Evolutionary conservation across 2,113 vertebrate genomes (phyloP), one percentile per base, ranked within the genome.

Genomic region (Dasyprocta punctata): DNA sequence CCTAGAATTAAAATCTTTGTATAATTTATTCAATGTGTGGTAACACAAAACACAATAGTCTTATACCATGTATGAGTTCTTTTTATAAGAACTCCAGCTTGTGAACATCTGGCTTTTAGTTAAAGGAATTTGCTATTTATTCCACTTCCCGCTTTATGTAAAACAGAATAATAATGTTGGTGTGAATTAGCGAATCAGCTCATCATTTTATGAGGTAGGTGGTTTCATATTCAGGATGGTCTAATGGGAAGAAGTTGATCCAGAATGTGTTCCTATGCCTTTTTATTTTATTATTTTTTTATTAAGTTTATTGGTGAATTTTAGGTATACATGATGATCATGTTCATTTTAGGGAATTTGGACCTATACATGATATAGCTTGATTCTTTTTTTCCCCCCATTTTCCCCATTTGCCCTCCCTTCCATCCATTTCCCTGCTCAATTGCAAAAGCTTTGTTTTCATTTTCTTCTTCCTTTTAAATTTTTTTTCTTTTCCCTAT

Each of bases 41-140:
- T 47, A 75, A 19, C 71, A 47, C 22, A 86, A 78, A 80, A 49
- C n/a, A 56, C n/a, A 89, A 1, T 58, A 63, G 49, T 84, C 14
- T 71, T 97, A 26, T 2, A 24, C 56, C 22, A 33, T 36, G 9
- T 81, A 73, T 91, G 84, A 54, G 49, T 86, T 97, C 44, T 95
- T 93, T 81, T 89, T 49, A 13, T 56, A 94, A 83, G 52, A 86
- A 65, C 52, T 60, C 9, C 47, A 92, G 52, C 36, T 92, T 9
- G 7, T 88, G 49, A 63, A 33, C 33, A 44, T 78, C 58, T 63
- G 67, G 56, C 44, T 73, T 91, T 86, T 49, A 47, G 36, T 77
- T 84, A 83, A 67, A 86, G 26, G 61, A 54, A 63, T 75, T 92
- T 77, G 80, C 26, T 77, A 0, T 80, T 71, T 78, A 22, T 20